Conservation (phyloP, 1,140 invertebrate genomes). For the Drosophila trapezifrons region DNA sequence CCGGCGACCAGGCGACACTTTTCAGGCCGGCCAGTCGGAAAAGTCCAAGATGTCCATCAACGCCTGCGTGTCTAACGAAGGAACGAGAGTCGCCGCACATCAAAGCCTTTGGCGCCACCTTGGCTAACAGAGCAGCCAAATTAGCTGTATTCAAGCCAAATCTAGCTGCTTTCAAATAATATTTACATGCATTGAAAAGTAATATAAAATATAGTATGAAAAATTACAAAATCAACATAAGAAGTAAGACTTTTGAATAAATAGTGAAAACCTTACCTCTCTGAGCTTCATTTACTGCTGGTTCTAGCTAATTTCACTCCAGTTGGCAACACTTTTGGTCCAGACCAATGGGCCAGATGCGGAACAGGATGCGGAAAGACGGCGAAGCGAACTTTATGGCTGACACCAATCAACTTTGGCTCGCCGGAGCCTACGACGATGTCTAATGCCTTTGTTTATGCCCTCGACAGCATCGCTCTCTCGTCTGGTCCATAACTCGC, state of each 20-base stretch:
- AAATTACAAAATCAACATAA: accelerated
- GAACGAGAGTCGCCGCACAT: conserved; percentile 62
- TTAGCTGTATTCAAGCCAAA: not conserved
- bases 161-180: not conserved
- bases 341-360: not conserved
- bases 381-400: conserved; percentile 73
- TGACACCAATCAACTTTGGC: conserved; percentile 81
- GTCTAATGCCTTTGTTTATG: conserved; percentile 80
- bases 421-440: conserved; percentile 59
- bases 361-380: conserved; percentile 51
- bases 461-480: conserved; percentile 18
- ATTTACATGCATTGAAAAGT: not conserved
- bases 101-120: conserved; percentile 78
- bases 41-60: conserved; percentile 78
- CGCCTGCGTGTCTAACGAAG: conserved; percentile 81
- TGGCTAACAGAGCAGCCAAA: conserved; percentile 28
- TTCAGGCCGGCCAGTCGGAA: conserved; percentile 39
- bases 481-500: conserved; percentile 39
- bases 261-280: too few relatives aligned
- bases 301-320: not conserved
- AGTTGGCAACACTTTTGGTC: conserved; percentile 10
- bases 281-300: not conserved
- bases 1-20: conserved; percentile 60
- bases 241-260: too few relatives aligned
- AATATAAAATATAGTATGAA: not conserved